A percentile compares a stretch with the other conserved stretches of the same genome.
These are phyloP conservation scores for Orchestes rusci DNA, from an alignment of 2,888 invertebrate genomes.

Conservation along the genomic window DNA sequence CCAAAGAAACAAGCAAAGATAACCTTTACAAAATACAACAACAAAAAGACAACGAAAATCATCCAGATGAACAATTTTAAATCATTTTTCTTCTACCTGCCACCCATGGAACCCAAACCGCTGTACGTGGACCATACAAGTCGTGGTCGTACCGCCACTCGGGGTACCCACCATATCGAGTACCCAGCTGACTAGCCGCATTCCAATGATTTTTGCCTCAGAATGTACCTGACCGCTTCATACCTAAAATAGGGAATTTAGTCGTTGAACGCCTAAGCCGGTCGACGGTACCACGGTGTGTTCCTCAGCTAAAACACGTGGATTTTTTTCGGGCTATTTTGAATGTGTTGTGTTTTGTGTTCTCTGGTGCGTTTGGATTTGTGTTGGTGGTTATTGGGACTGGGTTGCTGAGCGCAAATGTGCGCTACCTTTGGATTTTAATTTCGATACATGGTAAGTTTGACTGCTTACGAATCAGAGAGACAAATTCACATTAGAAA, in stretches of 20 bases:
- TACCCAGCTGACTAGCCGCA: conserved; percentile 37
- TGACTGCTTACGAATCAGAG: too few relatives aligned
- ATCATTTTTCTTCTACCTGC: too few relatives aligned
- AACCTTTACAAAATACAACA: too few relatives aligned
- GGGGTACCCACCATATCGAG: conserved; percentile 15
- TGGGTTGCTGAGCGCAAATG: conserved; percentile 19
- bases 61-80: too few relatives aligned
- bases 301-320: conserved; percentile 37
- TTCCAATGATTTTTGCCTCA: conserved; percentile 43
- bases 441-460: conserved; percentile 38
- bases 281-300: conserved; percentile 32
- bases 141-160: conserved; percentile 15
- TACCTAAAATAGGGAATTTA: conserved; percentile 41
- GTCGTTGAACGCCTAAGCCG: conserved; percentile 41
- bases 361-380: conserved; percentile 25
- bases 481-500: too few relatives aligned
- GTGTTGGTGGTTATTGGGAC: not conserved
- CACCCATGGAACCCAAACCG: too few relatives aligned
- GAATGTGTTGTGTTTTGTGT: conserved; percentile 24
- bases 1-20: too few relatives aligned
- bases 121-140: conserved; percentile 33
- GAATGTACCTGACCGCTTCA: conserved; percentile 45
- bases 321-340: conserved; percentile 33
- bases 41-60: too few relatives aligned
- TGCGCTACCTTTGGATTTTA: conserved; percentile 32